Evolutionary conservation across 2,797 vertebrate species (phyloP).

Genomic region (Emydoidea blandingii): DNA sequence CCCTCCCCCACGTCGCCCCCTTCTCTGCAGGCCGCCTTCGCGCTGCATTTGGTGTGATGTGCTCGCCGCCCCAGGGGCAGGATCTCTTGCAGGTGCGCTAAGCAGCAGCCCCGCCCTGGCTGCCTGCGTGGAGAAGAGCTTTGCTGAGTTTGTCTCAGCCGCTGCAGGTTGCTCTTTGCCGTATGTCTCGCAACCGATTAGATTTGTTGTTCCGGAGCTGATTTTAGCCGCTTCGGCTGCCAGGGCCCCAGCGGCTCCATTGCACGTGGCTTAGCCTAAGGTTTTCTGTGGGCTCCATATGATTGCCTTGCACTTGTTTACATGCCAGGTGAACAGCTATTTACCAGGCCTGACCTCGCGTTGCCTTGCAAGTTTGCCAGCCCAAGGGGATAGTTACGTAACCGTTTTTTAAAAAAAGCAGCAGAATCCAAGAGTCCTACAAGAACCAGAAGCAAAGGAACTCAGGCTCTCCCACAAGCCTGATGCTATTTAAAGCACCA

Average conservation of each 20-base stretch:
- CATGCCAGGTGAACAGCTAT: accelerated
- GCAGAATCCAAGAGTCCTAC: slow-evolving; percentile 25
- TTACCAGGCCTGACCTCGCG: not conserved
- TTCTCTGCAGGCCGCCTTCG: accelerated
- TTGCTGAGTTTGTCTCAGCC: not conserved
- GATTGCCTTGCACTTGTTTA: not conserved
- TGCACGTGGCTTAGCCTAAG: not conserved
- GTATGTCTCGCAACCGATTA: not conserved
- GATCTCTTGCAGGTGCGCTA: not conserved
- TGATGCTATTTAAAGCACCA: slow-evolving; percentile 66
- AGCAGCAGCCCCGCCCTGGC: not conserved
- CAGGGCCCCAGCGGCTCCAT: not conserved
- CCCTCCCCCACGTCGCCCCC: not conserved
- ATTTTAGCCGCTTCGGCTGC: slow-evolving; percentile 4
- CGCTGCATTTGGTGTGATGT: not conserved
- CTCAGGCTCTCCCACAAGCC: not conserved
- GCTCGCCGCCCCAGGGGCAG: not conserved
- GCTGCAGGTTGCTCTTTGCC: not conserved
- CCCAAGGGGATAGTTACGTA: slow-evolving; percentile 11
- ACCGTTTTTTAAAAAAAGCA: not conserved
- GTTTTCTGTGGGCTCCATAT: slow-evolving; percentile 31
- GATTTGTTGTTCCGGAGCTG: slow-evolving; percentile 31
- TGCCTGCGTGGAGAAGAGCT: accelerated
- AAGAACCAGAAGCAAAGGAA: slow-evolving; percentile 49
- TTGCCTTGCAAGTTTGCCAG: not conserved